Conservation (phyloP, 2,797 vertebrate species). For the Catamblyrhynchus diadema region DNA sequence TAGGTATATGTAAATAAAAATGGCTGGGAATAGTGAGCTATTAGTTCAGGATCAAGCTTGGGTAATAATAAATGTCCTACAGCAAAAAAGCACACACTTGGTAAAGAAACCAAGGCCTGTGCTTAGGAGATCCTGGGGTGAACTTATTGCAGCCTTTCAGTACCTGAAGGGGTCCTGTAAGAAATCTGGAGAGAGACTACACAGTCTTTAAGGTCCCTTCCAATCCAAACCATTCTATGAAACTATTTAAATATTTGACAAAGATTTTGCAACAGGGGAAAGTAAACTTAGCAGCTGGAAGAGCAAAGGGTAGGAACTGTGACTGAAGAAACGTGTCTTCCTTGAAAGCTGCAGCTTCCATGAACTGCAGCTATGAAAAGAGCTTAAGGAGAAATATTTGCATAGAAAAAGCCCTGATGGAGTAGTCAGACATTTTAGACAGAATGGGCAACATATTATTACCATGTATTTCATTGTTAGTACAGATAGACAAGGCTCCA, state of each 20-base stretch:
- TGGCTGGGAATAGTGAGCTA: background rate
- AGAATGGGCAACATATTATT: constrained; percentile 18
- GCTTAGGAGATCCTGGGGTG: background rate
- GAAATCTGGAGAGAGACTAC: background rate
- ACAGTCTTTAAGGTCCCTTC: background rate
- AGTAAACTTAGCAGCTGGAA: constrained; percentile 8
- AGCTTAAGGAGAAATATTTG: background rate
- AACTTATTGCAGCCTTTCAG: background rate
- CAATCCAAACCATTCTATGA: background rate
- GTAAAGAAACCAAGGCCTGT: background rate
- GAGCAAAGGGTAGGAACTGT: background rate
- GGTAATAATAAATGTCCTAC: background rate
- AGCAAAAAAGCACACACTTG: background rate
- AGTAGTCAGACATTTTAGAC: constrained; percentile 19
- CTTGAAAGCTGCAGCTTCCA: background rate
- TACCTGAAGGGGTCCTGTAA: background rate
- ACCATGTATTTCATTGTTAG: constrained; percentile 3
- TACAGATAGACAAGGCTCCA: constrained; percentile 27
- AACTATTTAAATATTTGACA: background rate
- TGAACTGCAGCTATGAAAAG: background rate
- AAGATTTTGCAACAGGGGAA: background rate
- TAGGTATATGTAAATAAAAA: background rate
- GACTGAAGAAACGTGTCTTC: background rate
- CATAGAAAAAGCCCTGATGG: background rate
- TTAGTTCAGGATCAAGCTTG: background rate